Conservation (phyloP, 2,888 invertebrate genomes). For the Eilema griseolum region DNA sequence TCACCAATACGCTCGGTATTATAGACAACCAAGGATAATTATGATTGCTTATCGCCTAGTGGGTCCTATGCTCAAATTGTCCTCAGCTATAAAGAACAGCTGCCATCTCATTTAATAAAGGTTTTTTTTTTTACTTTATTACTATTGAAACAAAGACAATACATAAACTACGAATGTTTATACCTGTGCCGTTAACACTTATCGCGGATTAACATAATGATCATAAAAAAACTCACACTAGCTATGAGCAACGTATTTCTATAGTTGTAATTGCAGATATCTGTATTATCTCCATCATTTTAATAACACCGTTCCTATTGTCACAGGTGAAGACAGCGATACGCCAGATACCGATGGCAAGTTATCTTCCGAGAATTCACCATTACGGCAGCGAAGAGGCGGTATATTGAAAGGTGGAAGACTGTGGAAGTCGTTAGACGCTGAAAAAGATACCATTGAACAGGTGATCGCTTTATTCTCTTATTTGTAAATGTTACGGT, state of each 20-base stretch:
- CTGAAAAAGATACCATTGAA: constrained; percentile 78
- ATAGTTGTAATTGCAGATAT: not conserved
- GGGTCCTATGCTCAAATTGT: not conserved
- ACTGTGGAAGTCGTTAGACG: constrained; percentile 89
- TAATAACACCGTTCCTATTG: constrained; percentile 14
- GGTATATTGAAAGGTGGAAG: constrained; percentile 93
- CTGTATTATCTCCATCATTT: not conserved
- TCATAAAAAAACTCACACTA: no score
- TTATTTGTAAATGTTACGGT: not conserved
- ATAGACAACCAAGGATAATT: not conserved
- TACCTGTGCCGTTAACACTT: no score
- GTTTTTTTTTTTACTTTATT: no score
- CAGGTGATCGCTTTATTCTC: constrained; percentile 72
- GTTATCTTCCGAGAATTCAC: constrained; percentile 83
- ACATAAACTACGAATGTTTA: no score
- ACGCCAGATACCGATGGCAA: constrained; percentile 75
- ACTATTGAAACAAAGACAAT: no score
- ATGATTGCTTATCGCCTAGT: not conserved
- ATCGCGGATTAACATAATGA: no score
- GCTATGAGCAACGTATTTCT: no score
- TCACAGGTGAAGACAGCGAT: constrained; percentile 77
- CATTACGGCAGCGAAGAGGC: constrained; percentile 88
- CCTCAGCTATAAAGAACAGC: no score
- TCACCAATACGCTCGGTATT: not conserved
- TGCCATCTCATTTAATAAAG: no score